A percentile compares a stretch with the other conserved stretches of the same genome.
phyloP scores from a whole-genome alignment of 2,113 vertebrate species.

The Pyxicephalus adspersus region DNA sequence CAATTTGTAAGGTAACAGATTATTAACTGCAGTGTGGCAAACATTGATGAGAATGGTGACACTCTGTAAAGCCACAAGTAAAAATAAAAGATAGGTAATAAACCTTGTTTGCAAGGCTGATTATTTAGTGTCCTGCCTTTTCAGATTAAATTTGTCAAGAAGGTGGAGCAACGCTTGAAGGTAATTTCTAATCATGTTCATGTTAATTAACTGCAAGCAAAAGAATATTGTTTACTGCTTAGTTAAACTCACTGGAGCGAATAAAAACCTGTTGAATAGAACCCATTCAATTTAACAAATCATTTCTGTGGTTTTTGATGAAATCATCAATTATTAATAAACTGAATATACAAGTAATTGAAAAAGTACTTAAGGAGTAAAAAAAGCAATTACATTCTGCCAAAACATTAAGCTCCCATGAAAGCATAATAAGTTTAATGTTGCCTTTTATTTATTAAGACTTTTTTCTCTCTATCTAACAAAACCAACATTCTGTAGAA shows the following conservation, averaged over 20 bases:
- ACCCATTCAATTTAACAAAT: background rate
- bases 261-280: background rate
- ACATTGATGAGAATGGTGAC: too few relatives aligned
- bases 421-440: background rate
- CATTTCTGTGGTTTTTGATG: background rate
- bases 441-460: background rate
- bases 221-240: background rate
- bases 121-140: too few relatives aligned
- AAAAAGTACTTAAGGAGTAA: background rate
- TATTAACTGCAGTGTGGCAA: too few relatives aligned
- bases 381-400: background rate
- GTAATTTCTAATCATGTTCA: too few relatives aligned
- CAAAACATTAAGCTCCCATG: background rate
- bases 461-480: background rate
- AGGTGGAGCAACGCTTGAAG: too few relatives aligned
- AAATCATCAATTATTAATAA: constrained; percentile 1
- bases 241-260: background rate
- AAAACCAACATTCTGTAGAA: background rate
- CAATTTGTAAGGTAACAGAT: too few relatives aligned
- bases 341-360: background rate
- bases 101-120: too few relatives aligned
- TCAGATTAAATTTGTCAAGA: too few relatives aligned
- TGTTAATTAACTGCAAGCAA: background rate
- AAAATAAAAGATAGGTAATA: too few relatives aligned
- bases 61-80: too few relatives aligned